Percentiles rank a stretch among this genome's conserved stretches.
Conservation (phyloP, 2,113 vertebrate species). For the Penelope pileata region DNA sequence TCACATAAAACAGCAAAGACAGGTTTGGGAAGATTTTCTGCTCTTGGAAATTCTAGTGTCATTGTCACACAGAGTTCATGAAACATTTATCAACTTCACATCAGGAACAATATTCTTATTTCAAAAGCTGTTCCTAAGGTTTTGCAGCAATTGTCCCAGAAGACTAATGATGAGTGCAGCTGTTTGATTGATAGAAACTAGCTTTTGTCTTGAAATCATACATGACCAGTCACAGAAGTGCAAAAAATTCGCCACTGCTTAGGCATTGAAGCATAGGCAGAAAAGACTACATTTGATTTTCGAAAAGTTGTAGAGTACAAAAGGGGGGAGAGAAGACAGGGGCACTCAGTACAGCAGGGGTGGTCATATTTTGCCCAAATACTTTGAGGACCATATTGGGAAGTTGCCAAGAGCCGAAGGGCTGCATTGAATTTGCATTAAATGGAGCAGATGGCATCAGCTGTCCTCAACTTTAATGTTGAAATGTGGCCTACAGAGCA, state of each 20-base stretch:
- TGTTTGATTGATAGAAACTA: conserved; percentile 58
- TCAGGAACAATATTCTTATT: conserved; percentile 57
- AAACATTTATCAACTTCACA: conserved; percentile 71
- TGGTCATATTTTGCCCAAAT: conserved; percentile 46
- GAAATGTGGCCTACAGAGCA: conserved; percentile 69
- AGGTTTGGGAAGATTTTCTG: conserved; percentile 53
- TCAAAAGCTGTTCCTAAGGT: conserved; percentile 63
- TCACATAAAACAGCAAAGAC: conserved; percentile 33
- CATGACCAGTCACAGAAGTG: conserved; percentile 20
- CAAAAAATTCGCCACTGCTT: conserved; percentile 36
- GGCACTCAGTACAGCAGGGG: conserved; percentile 24
- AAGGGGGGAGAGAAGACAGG: neutral
- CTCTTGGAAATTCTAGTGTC: conserved; percentile 67
- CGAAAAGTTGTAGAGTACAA: neutral
- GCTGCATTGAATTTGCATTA: conserved; percentile 67
- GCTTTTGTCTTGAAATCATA: conserved; percentile 40
- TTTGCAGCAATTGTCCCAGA: conserved; percentile 65
- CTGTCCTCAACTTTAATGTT: conserved; percentile 70
- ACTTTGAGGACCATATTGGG: conserved; percentile 12
- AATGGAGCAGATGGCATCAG: conserved; percentile 67
- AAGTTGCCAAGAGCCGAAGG: conserved; percentile 61
- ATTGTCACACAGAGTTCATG: conserved; percentile 70
- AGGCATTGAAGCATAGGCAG: neutral
- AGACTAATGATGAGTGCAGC: conserved; percentile 51
- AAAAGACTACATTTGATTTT: neutral